phyloP scores from a whole-genome alignment of 1,140 invertebrate genomes.

The Triops cancriformis region DNA sequence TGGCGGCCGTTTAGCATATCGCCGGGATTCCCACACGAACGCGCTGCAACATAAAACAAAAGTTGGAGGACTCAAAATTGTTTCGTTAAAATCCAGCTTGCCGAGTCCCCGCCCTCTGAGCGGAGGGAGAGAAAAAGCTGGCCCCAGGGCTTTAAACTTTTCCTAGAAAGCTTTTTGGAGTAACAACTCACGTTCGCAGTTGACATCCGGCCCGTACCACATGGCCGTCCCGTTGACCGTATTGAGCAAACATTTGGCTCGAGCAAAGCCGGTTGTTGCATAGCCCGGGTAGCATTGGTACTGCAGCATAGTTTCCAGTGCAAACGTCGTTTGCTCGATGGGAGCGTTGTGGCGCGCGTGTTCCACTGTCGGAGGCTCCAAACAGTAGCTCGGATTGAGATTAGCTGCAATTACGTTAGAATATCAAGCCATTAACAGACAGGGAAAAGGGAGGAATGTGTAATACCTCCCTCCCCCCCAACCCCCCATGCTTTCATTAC shows the following conservation, averaged over 20 bases:
- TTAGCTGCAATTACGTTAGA: slow-evolving; percentile 27
- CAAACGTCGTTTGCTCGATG: slow-evolving; percentile 68
- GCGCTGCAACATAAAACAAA: slow-evolving; percentile 46
- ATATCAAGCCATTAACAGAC: too few relatives aligned
- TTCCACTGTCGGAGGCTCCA: slow-evolving; percentile 72
- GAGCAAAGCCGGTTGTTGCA: slow-evolving; percentile 68
- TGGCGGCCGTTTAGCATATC: slow-evolving; percentile 84
- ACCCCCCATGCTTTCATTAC: background rate
- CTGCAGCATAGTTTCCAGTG: slow-evolving; percentile 70
- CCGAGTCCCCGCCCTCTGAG: background rate
- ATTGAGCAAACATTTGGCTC: slow-evolving; percentile 75
- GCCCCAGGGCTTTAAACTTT: background rate
- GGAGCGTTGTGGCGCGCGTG: slow-evolving; percentile 80
- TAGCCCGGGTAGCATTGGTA: slow-evolving; percentile 89
- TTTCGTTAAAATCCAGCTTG: background rate
- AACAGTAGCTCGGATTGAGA: slow-evolving; percentile 58
- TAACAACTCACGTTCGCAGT: slow-evolving; percentile 73
- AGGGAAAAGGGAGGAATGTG: too few relatives aligned
- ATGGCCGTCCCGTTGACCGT: slow-evolving; percentile 67
- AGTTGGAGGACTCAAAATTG: background rate
- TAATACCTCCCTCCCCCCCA: too few relatives aligned
- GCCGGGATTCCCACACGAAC: slow-evolving; percentile 73
- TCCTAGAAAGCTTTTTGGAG: background rate
- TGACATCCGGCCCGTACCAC: slow-evolving; percentile 85
- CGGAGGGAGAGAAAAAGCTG: too few relatives aligned